Percentiles rank a stretch among this genome's conserved stretches.
Conservation (phyloP, 2,888 invertebrate genomes). For the Hypolimnas misippus region DNA sequence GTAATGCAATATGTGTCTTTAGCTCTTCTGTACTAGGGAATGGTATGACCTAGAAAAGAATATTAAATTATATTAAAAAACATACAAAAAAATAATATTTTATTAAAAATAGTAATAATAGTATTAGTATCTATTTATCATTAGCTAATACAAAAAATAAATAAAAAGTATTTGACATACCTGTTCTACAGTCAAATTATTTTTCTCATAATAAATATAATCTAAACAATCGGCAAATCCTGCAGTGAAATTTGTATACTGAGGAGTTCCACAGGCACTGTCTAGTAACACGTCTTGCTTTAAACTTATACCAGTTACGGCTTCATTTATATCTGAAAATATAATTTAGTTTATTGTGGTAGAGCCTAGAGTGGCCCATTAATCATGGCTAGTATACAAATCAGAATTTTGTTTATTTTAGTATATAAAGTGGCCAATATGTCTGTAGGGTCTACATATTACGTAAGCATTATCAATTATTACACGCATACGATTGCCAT, state of each 20-base stretch:
- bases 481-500: too few relatives aligned
- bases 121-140: too few relatives aligned
- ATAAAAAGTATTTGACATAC: conserved; percentile 70
- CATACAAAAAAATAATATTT: too few relatives aligned
- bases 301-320: conserved; percentile 85
- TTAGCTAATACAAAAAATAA: too few relatives aligned
- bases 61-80: neutral
- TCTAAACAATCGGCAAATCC: conserved; percentile 94
- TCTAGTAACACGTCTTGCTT: conserved; percentile 85
- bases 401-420: too few relatives aligned
- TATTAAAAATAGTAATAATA: too few relatives aligned
- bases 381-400: too few relatives aligned
- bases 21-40: conserved; percentile 92
- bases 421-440: too few relatives aligned
- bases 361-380: too few relatives aligned
- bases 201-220: conserved; percentile 93
- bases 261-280: conserved; percentile 93
- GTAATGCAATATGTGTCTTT: conserved; percentile 89
- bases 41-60: conserved; percentile 87
- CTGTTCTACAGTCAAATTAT: conserved; percentile 85
- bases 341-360: neutral
- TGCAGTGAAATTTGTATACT: conserved; percentile 93
- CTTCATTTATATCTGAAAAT: conserved; percentile 86
- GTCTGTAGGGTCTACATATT: too few relatives aligned
- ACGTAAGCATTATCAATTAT: too few relatives aligned